Evolutionary conservation across 92 coral and sea anemone species (phyloP), one percentile per base, ranked within the genome.

Genomic region (Virgularia gustaviana): DNA sequence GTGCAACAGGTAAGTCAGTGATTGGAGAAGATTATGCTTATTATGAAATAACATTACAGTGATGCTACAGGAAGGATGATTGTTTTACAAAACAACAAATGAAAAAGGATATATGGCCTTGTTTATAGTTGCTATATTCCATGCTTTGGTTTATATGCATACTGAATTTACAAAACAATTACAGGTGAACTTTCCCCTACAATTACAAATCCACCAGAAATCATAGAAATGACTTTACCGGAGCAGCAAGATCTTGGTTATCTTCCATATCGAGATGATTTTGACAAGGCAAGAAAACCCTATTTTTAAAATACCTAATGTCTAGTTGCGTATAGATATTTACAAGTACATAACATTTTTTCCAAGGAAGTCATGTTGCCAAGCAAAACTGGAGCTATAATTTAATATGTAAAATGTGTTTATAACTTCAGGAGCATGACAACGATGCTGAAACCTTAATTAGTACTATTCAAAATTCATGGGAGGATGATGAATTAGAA

Each of bases 231-330:
- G 99, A 89, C 65, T 36, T 34, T 79, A 4, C 83, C 96, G 3
- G 99, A 94, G 25, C 99, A 94, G 42, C 91, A 88, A 55, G 99
- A 94, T 73, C 79, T 94, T 43, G 99, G 99, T 30, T 94, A 94
- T 78, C 80, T 94, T 88, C 99, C 99, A 0, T 70, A 89, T 15
- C 86, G 99, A 75, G 99, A 94, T 83, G 99, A 94, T 73, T 94
- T 94, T 85, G 99, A 94, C 65, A 94, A 89, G 86, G 98, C 85
- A 34, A 35, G 58, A 22, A 49, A 28, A 2, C 55, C 31, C 11
- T 27, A 36, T 19, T 4, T 29, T 42, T 4, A 68, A 47, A 9
- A 29, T 49, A 57, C 22, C 39, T 23, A 9, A 22, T 31, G 6
- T 49, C n/a, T n/a, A n/a, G n/a, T n/a, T 4, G 7, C 6, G 25